Conservation (phyloP, 2,797 vertebrate species). For the Clarias platycephalus region DNA sequence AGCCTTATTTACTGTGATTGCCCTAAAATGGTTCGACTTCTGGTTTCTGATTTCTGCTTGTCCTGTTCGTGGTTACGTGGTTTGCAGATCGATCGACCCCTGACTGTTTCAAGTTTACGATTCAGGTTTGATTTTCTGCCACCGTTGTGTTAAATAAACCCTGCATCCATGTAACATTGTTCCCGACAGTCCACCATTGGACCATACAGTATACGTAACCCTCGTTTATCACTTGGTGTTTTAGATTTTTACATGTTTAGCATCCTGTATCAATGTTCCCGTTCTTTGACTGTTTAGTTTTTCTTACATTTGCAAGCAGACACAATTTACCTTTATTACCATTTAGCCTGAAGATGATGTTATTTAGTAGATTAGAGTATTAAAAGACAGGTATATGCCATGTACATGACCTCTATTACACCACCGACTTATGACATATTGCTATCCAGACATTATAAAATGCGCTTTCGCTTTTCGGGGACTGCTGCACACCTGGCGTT, state of each 20-base stretch:
- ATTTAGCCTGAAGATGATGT: not conserved
- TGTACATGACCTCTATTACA: conserved; percentile 1
- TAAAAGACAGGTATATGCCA: not conserved
- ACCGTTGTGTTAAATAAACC: too few relatives aligned
- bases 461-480: not conserved
- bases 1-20: too few relatives aligned
- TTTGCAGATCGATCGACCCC: too few relatives aligned
- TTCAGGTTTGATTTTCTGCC: too few relatives aligned
- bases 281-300: not conserved
- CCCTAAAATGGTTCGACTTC: too few relatives aligned
- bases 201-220: too few relatives aligned
- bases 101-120: too few relatives aligned
- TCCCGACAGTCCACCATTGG: not conserved
- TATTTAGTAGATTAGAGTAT: not conserved
- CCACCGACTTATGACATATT: conserved; percentile 8
- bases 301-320: not conserved
- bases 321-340: not conserved
- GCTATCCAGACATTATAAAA: conserved; percentile 12
- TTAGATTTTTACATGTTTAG: not conserved
- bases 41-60: too few relatives aligned
- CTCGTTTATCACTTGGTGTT: not conserved
- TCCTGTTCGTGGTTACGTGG: too few relatives aligned
- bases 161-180: too few relatives aligned
- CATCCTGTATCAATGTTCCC: not conserved
- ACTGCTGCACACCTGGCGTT: conserved; percentile 11